Percentiles rank a stretch among this genome's conserved stretches.
Conservation (phyloP, 2,888 invertebrate species). For the Adela reaumurella region DNA sequence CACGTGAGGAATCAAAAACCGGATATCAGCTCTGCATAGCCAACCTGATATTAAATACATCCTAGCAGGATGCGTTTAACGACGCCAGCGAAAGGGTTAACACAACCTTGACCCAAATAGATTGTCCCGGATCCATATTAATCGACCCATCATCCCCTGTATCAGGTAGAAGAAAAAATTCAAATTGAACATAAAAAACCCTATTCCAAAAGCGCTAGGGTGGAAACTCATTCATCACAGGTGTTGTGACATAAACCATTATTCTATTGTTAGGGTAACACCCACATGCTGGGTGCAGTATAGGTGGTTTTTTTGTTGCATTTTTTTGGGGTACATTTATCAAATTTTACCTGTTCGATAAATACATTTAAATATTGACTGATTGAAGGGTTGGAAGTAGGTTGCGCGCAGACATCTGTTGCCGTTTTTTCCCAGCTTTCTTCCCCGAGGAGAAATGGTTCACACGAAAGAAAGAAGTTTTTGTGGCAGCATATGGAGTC, state of each 20-base stretch:
- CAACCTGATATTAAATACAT: neutral
- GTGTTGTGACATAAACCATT: neutral
- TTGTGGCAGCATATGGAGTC: neutral
- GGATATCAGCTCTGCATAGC: neutral
- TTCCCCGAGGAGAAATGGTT: neutral
- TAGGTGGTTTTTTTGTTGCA: neutral
- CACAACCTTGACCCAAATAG: neutral
- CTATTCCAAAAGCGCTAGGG: conserved; percentile 6
- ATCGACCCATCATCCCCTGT: neutral
- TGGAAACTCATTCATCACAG: conserved; percentile 2
- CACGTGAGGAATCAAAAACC: too few relatives aligned
- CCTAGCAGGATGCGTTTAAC: neutral
- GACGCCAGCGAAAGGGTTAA: neutral
- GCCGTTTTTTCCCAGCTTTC: conserved; percentile 10
- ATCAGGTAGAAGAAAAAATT: neutral
- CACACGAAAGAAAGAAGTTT: neutral
- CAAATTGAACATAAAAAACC: neutral
- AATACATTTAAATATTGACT: conserved; percentile 45
- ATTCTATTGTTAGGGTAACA: neutral
- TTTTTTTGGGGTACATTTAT: neutral
- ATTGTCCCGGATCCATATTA: neutral
- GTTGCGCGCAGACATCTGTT: conserved; percentile 33
- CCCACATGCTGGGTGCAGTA: neutral
- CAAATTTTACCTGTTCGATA: conserved; percentile 1
- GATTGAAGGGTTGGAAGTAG: conserved; percentile 40